Evolutionary conservation across 1,140 invertebrate species (phyloP).

Genomic region (Aphelinus certus): DNA sequence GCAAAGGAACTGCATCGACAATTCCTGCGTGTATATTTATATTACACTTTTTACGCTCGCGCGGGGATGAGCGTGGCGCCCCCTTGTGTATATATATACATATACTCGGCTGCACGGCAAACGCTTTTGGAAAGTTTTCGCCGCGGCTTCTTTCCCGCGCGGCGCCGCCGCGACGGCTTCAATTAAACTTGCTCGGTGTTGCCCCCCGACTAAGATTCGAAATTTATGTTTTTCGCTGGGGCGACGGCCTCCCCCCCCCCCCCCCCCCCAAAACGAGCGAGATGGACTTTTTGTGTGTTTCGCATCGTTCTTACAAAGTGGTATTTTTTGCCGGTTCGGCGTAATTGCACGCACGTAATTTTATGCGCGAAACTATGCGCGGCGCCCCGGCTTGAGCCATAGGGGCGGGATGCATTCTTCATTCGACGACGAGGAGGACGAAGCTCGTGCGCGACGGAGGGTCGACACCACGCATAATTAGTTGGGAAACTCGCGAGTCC

Average conservation of each 20-base stretch:
- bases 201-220: constrained; percentile 47
- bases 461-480: constrained; percentile 3
- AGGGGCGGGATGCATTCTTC: not conserved
- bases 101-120: constrained; percentile 44
- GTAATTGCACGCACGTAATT: not conserved
- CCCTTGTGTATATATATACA: constrained; percentile 15
- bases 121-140: constrained; percentile 54
- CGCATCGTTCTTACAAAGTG: not conserved
- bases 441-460: not conserved
- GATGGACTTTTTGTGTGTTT: not conserved
- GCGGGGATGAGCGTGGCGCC: constrained; percentile 32
- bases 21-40: too few species aligned
- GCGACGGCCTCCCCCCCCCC: too few species aligned
- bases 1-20: too few species aligned
- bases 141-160: constrained; percentile 9
- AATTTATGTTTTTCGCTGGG: constrained; percentile 47
- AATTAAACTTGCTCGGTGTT: constrained; percentile 56
- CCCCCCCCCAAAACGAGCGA: not conserved
- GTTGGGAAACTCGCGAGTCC: not conserved
- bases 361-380: not conserved
- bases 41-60: too few species aligned
- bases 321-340: not conserved
- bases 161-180: constrained; percentile 42
- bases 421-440: not conserved
- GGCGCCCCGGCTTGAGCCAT: not conserved